Percentiles rank a stretch among this genome's conserved stretches.
These are phyloP conservation scores for Apistogramma diplotaenia DNA, from an alignment of 2,113 vertebrate species.

Conservation along the genomic window DNA sequence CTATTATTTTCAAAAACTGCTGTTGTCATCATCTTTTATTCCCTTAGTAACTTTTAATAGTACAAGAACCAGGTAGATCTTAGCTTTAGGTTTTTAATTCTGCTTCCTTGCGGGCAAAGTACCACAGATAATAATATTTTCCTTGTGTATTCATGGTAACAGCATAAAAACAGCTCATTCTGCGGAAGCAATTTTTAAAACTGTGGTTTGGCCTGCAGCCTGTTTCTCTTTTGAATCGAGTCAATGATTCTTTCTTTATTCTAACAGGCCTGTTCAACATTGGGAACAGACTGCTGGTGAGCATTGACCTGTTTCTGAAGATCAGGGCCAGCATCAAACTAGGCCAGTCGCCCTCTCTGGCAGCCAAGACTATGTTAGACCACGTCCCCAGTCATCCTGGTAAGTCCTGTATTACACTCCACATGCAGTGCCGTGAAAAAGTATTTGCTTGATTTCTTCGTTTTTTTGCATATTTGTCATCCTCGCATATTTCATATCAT, in stretches of 20 bases:
- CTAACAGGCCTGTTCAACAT: conserved; percentile 92
- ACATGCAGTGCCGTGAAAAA: too few species aligned
- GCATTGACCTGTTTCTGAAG: conserved; percentile 91
- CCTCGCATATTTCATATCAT: too few species aligned
- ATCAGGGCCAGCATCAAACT: conserved; percentile 86
- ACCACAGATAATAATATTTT: background rate
- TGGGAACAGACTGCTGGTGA: conserved; percentile 91
- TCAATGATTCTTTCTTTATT: background rate
- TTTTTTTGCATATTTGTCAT: too few species aligned
- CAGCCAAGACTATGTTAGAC: conserved; percentile 76
- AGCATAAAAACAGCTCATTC: background rate
- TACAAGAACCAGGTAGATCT: background rate
- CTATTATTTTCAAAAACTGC: background rate
- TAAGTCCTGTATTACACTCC: conserved; percentile 49
- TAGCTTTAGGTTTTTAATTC: background rate
- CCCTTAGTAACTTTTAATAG: background rate
- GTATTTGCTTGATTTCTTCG: too few species aligned
- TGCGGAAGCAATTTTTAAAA: background rate
- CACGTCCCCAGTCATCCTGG: conserved; percentile 86
- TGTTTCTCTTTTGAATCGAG: background rate
- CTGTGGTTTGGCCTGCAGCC: background rate
- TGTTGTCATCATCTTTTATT: background rate
- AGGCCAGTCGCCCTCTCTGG: conserved; percentile 85
- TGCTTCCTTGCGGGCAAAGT: background rate
- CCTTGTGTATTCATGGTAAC: background rate